Evolutionary conservation across 2,888 invertebrate species (phyloP).

Genomic region (Brachyopa scutellaris): DNA sequence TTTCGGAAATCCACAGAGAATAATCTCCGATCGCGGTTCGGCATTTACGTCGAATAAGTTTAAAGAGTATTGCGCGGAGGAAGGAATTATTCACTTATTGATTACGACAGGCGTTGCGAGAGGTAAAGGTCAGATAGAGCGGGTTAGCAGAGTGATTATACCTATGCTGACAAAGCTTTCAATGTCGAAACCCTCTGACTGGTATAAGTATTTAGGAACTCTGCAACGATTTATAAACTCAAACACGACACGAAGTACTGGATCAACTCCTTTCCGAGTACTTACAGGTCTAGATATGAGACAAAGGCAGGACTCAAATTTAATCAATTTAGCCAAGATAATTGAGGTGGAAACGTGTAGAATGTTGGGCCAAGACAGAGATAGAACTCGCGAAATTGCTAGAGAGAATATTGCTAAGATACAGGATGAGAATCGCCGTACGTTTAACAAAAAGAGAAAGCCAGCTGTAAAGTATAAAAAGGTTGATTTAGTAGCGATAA

Average conservation of each 20-base stretch:
- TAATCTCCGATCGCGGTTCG: too few species aligned
- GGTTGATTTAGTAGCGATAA: conserved; percentile 48
- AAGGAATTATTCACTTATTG: too few species aligned
- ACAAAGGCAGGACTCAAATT: background rate
- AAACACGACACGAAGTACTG: background rate
- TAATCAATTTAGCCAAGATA: background rate
- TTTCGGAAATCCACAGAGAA: too few species aligned
- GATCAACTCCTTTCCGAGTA: background rate
- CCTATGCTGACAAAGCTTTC: too few species aligned
- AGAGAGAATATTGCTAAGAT: conserved; percentile 2
- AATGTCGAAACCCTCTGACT: conserved; percentile 75
- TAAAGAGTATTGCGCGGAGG: too few species aligned
- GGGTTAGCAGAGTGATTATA: too few species aligned
- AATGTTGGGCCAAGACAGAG: background rate
- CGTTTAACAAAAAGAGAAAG: conserved; percentile 1
- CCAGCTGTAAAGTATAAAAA: background rate
- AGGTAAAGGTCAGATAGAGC: too few species aligned
- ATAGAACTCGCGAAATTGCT: background rate
- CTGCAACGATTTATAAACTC: conserved; percentile 69
- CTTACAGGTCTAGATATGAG: conserved; percentile 6
- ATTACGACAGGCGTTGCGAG: too few species aligned
- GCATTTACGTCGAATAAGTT: too few species aligned
- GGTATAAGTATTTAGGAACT: conserved; percentile 74
- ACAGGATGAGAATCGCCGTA: conserved; percentile 11
- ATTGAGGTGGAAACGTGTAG: background rate